These are phyloP conservation scores for Agrochola lychnidis DNA, from an alignment of 2,888 invertebrate genomes.

Conservation along the genomic window DNA sequence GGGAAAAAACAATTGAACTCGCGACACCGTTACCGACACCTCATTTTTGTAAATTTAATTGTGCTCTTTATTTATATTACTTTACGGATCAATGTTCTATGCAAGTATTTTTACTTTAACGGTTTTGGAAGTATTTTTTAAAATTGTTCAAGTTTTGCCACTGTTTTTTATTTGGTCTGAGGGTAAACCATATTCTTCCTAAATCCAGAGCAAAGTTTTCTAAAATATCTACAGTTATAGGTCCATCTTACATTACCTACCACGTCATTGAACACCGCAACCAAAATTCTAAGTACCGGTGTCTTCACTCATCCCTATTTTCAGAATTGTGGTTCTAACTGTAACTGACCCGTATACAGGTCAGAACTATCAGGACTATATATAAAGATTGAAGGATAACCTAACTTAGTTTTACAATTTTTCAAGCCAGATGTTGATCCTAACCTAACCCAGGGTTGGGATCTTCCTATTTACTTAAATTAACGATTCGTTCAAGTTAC, in stretches of 20 bases:
- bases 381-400: background rate
- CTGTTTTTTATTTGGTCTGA: too few species aligned
- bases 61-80: too few species aligned
- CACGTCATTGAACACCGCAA: background rate
- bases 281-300: background rate
- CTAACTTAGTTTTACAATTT: background rate
- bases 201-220: background rate
- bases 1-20: too few species aligned
- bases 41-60: too few species aligned
- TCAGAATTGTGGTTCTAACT: background rate
- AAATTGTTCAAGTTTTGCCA: too few species aligned
- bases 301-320: background rate
- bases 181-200: background rate
- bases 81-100: too few species aligned
- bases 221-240: background rate
- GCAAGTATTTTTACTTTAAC: too few species aligned
- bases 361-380: background rate
- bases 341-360: background rate
- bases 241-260: background rate
- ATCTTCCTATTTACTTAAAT: background rate
- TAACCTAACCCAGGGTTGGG: background rate
- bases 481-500: background rate
- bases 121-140: too few species aligned
- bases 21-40: too few species aligned
- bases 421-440: background rate